Evolutionary conservation across 2,888 invertebrate genomes (phyloP), one percentile per base, ranked within the genome.

Genomic region (Hirudinaria manillensis): DNA sequence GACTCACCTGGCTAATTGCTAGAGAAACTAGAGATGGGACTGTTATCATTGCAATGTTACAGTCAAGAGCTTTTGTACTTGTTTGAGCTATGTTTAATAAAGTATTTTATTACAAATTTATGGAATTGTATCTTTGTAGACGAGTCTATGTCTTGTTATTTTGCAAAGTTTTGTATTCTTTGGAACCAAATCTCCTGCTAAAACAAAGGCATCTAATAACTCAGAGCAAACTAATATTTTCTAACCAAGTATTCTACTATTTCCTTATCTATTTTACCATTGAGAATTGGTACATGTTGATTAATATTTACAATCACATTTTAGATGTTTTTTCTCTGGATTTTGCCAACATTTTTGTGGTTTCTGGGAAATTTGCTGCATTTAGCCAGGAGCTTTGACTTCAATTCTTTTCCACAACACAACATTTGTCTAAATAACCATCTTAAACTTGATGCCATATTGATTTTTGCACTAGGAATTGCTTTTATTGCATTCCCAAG

Each of bases 21-120:
- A 71, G 70, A 45, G 78, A 79, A 21, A 77, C 78, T 45, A 32
- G 77, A 29, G 79, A 79, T 68, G 78, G 77, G n/a, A 78, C 78
- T 53, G 78, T 79, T 27, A 70, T 76, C 51, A 78, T 77, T 65
- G 76, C 78, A 34, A 65, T 79, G 55, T 72, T 79, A 67, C 77
- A 75, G 70, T 77, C 79, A 27, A 75, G 77, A 21, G 76, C 78
- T 29, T 79, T 77, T 78, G 79, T 79, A 70, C 78, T 78, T 78
- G 16, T 27, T 61, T 61, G 0, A 7, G n/a, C n/a, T 29, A 27
- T 61, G 24, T 6, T 61, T 27, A 19, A 24, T 38, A 34, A 19
- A 70, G n/a, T 24, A 75, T 70, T 75, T 1, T 29, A 45, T 68
- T n/a, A 29, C 21, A 6, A 36, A 24, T 36, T n/a, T 32, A n/a